Percentiles rank a stretch among this genome's conserved stretches.
phyloP scores from a whole-genome alignment of 2,888 invertebrate genomes.

The Tubulanus polymorphus region DNA sequence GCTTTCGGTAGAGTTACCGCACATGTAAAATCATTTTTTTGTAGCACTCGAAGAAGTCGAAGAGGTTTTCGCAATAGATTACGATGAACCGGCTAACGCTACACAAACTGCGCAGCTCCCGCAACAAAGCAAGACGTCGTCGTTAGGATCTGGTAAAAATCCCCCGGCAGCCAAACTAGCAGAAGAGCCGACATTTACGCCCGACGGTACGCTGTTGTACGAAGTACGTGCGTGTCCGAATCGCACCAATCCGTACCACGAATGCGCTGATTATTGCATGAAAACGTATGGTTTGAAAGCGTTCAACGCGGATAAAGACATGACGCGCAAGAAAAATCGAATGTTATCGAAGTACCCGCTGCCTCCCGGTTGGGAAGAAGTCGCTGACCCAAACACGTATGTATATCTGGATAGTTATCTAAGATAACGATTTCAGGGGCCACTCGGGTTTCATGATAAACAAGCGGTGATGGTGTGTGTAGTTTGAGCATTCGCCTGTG shows the following conservation, averaged over 20 bases:
- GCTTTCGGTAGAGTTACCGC: too few species aligned
- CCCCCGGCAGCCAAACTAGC: background rate
- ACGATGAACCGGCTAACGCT: conserved; percentile 66
- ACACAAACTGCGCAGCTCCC: background rate
- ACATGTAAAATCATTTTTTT: too few species aligned
- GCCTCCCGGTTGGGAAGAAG: conserved; percentile 87
- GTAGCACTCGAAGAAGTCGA: conserved; percentile 57
- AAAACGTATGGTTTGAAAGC: conserved; percentile 56
- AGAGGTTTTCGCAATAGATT: conserved; percentile 91
- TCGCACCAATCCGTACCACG: conserved; percentile 89
- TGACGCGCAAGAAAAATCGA: conserved; percentile 70
- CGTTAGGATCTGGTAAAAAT: background rate
- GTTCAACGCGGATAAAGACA: conserved; percentile 65
- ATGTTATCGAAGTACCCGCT: conserved; percentile 83
- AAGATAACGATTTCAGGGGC: too few species aligned
- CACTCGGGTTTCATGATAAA: too few species aligned
- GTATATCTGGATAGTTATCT: conserved; percentile 12
- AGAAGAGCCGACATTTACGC: conserved; percentile 12
- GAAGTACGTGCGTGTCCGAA: conserved; percentile 77
- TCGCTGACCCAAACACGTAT: conserved; percentile 78
- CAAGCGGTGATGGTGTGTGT: too few species aligned
- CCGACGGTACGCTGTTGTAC: conserved; percentile 24
- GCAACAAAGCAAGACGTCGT: conserved; percentile 16
- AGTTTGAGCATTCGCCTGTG: too few species aligned
- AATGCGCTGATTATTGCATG: conserved; percentile 84